Evolutionary conservation across 2,797 vertebrate genomes (phyloP).

Genomic region (Scarus forsteni): DNA sequence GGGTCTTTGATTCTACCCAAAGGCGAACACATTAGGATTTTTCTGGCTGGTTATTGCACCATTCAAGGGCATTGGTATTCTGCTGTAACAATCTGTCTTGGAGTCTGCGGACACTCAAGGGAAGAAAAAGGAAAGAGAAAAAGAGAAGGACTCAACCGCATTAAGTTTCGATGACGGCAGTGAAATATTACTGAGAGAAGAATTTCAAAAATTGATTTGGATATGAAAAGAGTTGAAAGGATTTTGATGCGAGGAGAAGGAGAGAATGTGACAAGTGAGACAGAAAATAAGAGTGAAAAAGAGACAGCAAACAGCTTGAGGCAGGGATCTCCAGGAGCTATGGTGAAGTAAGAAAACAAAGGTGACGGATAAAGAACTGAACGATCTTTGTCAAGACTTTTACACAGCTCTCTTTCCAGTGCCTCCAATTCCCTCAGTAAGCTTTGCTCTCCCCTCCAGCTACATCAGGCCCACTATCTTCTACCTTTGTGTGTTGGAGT

Average conservation of each 20-base stretch:
- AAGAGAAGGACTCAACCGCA: constrained; percentile 37
- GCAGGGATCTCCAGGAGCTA: constrained; percentile 18
- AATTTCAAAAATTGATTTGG: constrained; percentile 59
- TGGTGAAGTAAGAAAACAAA: constrained; percentile 29
- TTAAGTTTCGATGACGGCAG: constrained; percentile 59
- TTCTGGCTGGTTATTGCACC: constrained; percentile 23
- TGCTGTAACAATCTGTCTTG: constrained; percentile 30
- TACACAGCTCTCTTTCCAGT: constrained; percentile 48
- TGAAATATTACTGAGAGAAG: constrained; percentile 54
- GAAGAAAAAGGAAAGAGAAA: constrained; percentile 29
- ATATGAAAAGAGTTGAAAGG: constrained; percentile 54
- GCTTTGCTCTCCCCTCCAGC: constrained; percentile 38
- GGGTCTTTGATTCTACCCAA: constrained; percentile 32
- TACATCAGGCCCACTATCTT: constrained; percentile 34
- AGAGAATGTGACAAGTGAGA: constrained; percentile 11
- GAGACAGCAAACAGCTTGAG: constrained; percentile 12
- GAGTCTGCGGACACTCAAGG: constrained; percentile 49
- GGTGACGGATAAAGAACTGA: constrained; percentile 52
- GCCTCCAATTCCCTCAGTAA: constrained; percentile 36
- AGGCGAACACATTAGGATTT: constrained; percentile 29
- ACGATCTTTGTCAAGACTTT: constrained; percentile 63
- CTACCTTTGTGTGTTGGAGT: constrained; percentile 29
- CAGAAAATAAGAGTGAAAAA: constrained; percentile 1
- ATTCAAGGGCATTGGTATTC: constrained; percentile 48
- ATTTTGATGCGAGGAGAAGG: background rate